Conservation (phyloP, 1,140 invertebrate genomes). For the Heliconius nattereri region DNA sequence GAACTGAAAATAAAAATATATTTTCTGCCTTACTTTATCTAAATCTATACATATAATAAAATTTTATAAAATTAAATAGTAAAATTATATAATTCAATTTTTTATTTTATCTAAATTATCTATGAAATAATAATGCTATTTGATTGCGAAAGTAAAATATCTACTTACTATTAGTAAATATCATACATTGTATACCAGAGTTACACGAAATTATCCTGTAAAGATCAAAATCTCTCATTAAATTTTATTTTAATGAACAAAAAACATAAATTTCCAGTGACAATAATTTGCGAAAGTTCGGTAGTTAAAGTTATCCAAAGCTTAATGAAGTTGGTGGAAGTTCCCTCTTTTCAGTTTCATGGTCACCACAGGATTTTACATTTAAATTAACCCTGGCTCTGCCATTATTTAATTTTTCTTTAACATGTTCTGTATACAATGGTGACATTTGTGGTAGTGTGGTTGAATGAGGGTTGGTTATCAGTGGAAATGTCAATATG, state of each 20-base stretch:
- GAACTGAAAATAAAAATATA: too few species aligned
- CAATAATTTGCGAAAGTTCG: constrained; percentile 35
- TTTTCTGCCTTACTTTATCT: too few species aligned
- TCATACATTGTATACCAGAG: background rate
- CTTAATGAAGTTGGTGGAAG: constrained; percentile 32
- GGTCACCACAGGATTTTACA: constrained; percentile 44
- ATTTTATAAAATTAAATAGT: too few species aligned
- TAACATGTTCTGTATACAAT: constrained; percentile 7
- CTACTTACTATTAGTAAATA: too few species aligned
- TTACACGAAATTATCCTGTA: background rate
- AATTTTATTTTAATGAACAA: constrained; percentile 20
- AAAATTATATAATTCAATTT: too few species aligned
- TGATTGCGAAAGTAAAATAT: too few species aligned
- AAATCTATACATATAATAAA: too few species aligned
- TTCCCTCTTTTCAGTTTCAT: constrained; percentile 32
- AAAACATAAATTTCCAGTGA: constrained; percentile 30
- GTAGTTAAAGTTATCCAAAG: constrained; percentile 30
- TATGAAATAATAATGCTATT: too few species aligned
- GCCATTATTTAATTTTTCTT: constrained; percentile 39
- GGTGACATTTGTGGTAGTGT: background rate
- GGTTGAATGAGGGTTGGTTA: background rate
- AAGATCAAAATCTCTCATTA: background rate
- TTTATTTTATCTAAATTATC: too few species aligned
- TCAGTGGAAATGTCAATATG: background rate
- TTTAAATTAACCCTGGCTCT: constrained; percentile 46